Evolutionary conservation across 2,888 invertebrate species (phyloP), one percentile per base, ranked within the genome.

Genomic region (Buathra laborator): DNA sequence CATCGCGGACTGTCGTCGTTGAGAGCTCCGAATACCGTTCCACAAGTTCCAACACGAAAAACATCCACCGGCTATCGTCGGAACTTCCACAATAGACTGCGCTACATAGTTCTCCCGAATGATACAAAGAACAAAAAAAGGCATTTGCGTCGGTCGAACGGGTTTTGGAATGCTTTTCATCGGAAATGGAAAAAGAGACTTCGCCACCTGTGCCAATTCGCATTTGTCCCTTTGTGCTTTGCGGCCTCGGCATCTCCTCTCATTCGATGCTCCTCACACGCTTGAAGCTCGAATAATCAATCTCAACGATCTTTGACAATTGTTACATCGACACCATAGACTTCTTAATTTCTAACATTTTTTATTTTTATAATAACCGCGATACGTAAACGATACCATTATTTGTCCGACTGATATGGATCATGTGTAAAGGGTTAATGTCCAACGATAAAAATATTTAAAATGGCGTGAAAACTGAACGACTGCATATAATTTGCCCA

Each of bases 41-140:
- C 24, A 24, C 53, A 51, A 29, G 51, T 53, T 66, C 64, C 53
- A 32, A 12, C 24, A 44, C 43, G 77, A 44, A 77, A 77, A 68
- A 29, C 56, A 56, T 56, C 48, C 67, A 68, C 67, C 43, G 10
- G 46, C 56, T 44, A 56, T 43, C 37, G 37, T 43, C 24, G 43
- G 43, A 37, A 5, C 12, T 53, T 19, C n/a, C 53, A 24, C 19
- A 14, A 67, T 62, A 56, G 48, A 37, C 10, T 3, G 16, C 56
- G 29, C 16, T 53, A 16, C 29, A 14, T 12, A 44, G n/a, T 10
- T 2, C 29, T 24, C 6, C 1, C 9, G 24, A 24, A 16, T 37
- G 2, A n/a, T 14, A 12, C 19, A 9, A 10, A 19, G 53, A 43
- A 66, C 16, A 48, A 64, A 74, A 62, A 74, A 72, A 74, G n/a